Percentiles rank a stretch among this genome's conserved stretches.
Evolutionary conservation across 2,113 vertebrate genomes (phyloP).

Genomic region (Sterna hirundo): DNA sequence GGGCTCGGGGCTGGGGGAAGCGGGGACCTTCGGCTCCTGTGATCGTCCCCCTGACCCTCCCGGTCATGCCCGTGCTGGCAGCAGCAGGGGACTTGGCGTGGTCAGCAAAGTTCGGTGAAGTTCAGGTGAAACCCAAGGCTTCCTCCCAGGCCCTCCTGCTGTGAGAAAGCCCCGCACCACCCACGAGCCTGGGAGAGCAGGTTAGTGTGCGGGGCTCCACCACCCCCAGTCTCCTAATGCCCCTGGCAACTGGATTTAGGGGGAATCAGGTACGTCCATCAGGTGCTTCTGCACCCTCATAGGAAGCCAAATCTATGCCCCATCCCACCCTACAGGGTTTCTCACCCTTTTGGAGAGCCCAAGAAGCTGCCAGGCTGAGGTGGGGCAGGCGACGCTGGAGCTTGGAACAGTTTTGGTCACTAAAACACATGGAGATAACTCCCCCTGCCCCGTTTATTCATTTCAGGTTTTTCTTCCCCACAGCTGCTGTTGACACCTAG

Average conservation of each 20-base stretch:
- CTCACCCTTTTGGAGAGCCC: neutral
- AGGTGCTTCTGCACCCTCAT: neutral
- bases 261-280: neutral
- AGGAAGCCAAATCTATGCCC: accelerated
- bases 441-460: neutral
- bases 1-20: neutral
- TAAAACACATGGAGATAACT: neutral
- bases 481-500: neutral
- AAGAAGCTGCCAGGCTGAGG: accelerated
- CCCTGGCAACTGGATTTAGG: neutral
- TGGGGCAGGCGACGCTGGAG: neutral
- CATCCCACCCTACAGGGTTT: accelerated
- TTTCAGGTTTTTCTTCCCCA: neutral
- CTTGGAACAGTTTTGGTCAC: neutral
- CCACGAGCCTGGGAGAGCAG: accelerated
- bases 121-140: neutral
- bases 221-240: accelerated
- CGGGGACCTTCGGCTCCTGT: neutral
- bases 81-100: neutral
- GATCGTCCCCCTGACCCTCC: accelerated
- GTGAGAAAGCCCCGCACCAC: accelerated
- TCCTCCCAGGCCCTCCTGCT: accelerated
- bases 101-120: neutral
- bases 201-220: accelerated
- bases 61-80: accelerated